A percentile compares a stretch with the other conserved stretches of the same genome.
Conservation (phyloP, 2,113 vertebrate species). For the rat (Rattus norvegicus) region DNA sequence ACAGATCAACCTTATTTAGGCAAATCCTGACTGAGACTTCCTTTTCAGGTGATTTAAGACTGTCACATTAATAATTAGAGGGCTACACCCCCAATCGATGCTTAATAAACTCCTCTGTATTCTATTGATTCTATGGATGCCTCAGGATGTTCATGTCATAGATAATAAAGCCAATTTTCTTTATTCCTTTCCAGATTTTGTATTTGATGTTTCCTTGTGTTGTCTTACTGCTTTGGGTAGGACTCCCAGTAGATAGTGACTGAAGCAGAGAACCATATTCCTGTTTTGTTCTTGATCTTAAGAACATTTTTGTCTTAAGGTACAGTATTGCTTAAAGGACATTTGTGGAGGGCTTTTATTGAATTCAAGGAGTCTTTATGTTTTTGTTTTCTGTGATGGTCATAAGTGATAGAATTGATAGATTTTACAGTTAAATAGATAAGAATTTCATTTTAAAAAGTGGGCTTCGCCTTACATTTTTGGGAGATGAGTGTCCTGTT, state of each 20-base stretch:
- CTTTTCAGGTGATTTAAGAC: background rate
- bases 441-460: background rate
- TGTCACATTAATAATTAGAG: background rate
- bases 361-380: background rate
- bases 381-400: background rate
- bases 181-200: background rate
- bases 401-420: background rate
- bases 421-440: background rate
- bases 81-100: background rate
- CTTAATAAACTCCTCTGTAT: background rate
- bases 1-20: background rate
- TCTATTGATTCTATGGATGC: background rate
- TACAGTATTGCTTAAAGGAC: background rate
- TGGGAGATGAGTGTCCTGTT: background rate
- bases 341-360: background rate
- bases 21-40: background rate
- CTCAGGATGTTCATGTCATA: background rate
- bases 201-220: background rate
- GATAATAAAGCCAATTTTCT: background rate
- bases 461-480: background rate
- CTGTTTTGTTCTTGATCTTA: background rate
- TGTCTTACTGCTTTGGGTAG: background rate
- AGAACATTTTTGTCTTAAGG: background rate
- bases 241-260: background rate
- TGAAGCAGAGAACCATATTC: background rate